Conservation (phyloP, 2,797 vertebrate genomes). For the Microctenopoma stevenorrisi region DNA sequence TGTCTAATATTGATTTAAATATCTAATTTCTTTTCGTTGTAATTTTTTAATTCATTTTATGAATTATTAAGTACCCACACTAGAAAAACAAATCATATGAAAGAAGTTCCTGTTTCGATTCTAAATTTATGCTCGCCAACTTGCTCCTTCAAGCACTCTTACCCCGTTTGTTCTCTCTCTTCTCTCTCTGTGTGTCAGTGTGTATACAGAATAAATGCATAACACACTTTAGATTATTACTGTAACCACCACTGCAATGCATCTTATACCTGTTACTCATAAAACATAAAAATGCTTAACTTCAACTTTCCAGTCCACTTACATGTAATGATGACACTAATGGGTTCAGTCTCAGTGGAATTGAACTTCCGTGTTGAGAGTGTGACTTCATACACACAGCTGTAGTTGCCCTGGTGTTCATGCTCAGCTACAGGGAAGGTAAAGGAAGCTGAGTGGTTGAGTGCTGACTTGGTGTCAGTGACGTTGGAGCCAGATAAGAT, state of each 20-base stretch:
- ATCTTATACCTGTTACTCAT: not conserved
- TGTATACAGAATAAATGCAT: no score
- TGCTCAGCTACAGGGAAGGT: constrained; percentile 48
- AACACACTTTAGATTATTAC: not conserved
- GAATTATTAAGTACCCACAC: not conserved
- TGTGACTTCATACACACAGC: constrained; percentile 53
- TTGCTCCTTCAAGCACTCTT: not conserved
- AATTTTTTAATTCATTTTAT: no score
- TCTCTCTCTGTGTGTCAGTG: not conserved
- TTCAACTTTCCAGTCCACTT: constrained; percentile 3
- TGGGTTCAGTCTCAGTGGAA: constrained; percentile 10
- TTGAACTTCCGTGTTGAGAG: constrained; percentile 25
- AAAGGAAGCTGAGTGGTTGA: constrained; percentile 47
- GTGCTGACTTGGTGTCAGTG: constrained; percentile 5
- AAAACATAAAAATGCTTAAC: not conserved
- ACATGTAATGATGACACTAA: constrained; percentile 39
- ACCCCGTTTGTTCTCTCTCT: not conserved
- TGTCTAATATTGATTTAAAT: no score
- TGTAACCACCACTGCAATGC: not conserved
- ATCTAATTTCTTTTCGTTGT: no score
- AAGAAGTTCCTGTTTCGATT: not conserved
- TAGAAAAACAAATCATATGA: not conserved
- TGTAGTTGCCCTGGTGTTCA: constrained; percentile 66
- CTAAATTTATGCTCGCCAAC: not conserved
- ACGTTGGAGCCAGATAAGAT: constrained; percentile 28